phyloP scores from a whole-genome alignment of 2,888 invertebrate genomes.

The Cyclophora punctaria region DNA sequence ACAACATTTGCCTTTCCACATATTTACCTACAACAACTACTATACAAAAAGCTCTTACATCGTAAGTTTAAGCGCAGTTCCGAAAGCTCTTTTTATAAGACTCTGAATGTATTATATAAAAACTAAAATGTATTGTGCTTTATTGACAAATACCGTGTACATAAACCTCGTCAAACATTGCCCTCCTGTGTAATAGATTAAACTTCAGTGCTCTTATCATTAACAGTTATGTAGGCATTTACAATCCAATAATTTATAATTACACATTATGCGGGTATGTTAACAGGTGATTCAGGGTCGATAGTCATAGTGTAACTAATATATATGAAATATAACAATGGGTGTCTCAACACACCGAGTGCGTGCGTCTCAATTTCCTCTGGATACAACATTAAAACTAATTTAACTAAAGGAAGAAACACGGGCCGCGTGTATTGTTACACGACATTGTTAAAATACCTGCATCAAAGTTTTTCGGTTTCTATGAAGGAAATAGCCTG shows the following conservation, averaged over 20 bases:
- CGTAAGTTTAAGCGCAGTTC: constrained; percentile 56
- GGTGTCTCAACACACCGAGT: constrained; percentile 17
- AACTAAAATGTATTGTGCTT: constrained; percentile 29
- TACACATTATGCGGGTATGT: constrained; percentile 12
- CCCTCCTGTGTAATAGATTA: constrained; percentile 7
- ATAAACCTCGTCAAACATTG: constrained; percentile 14
- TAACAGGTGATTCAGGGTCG: constrained; percentile 16
- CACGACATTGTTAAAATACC: constrained; percentile 15
- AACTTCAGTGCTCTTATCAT: constrained; percentile 17
- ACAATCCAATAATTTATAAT: constrained; percentile 7
- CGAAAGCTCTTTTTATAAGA: constrained; percentile 51
- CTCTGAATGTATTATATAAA: constrained; percentile 8
- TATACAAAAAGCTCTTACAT: constrained; percentile 65
- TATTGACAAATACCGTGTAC: constrained; percentile 8
- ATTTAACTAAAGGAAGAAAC: constrained; percentile 42
- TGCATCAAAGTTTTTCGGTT: constrained; percentile 11
- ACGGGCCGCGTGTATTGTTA: constrained; percentile 16
- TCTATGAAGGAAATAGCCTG: constrained; percentile 7
- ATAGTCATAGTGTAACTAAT: constrained; percentile 18
- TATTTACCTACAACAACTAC: constrained; percentile 55
- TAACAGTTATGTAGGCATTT: constrained; percentile 4
- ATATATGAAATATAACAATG: constrained; percentile 19
- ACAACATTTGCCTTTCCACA: constrained; percentile 32
- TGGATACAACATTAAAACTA: constrained; percentile 27
- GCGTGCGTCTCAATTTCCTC: constrained; percentile 20